Percentiles rank a stretch among this genome's conserved stretches.
These are phyloP conservation scores for Chelonoidis abingdonii DNA, from an alignment of 2,113 vertebrate species.

Conservation along the genomic window DNA sequence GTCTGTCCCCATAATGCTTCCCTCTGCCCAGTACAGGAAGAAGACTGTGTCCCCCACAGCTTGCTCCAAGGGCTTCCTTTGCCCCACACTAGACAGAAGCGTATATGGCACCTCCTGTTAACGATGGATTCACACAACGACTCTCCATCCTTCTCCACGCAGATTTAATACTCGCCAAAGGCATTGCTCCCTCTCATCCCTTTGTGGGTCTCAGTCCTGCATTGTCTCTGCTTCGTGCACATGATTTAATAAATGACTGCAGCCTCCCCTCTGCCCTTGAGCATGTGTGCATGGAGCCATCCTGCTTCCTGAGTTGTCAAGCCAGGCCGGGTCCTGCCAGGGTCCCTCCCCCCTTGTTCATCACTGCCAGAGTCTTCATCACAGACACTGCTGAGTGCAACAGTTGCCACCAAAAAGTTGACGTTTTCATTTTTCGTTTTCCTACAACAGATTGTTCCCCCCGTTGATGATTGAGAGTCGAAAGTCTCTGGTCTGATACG, in stretches of 20 bases:
- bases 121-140: neutral
- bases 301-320: too few relatives aligned
- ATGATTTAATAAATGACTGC: neutral
- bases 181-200: neutral
- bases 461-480: slow-evolving; percentile 45
- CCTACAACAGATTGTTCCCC: slow-evolving; percentile 48
- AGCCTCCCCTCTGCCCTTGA: neutral
- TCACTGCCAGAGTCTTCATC: neutral
- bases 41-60: too few relatives aligned
- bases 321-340: neutral
- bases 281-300: neutral
- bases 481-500: slow-evolving; percentile 32
- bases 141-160: too few relatives aligned
- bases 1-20: neutral
- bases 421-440: neutral
- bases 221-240: neutral
- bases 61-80: neutral
- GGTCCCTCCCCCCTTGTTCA: neutral
- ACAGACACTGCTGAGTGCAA: fast-evolving
- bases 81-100: too few relatives aligned
- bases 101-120: neutral
- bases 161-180: too few relatives aligned
- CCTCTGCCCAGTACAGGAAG: neutral
- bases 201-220: too few relatives aligned
- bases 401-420: fast-evolving